Evolutionary conservation across 2,113 vertebrate species (phyloP), one percentile per base, ranked within the genome.

Genomic region (Nycticryphes semicollaris): DNA sequence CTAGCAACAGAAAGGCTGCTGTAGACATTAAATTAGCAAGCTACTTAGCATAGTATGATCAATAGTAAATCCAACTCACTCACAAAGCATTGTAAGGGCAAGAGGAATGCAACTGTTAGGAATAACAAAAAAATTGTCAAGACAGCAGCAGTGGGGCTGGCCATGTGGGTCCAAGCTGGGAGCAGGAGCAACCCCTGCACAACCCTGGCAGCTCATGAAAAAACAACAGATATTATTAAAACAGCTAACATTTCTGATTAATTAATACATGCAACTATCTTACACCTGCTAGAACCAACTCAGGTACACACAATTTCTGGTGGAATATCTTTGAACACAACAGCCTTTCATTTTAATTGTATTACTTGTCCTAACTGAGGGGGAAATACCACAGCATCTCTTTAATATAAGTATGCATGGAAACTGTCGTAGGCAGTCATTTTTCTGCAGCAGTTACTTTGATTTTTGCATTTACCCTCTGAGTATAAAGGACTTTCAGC

Each of bases 351-450:
- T 69, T 66, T 47, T 30, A 41, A 9, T 35, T 74, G 77, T 31
- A 30, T 68, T 69, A 8, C 14, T 41, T 77, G 9, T n/a, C 22
- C 11, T 57, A 64, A 48, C 0, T 56, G 27, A 57, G 30, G 13
- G 23, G 4, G 7, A 81, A 78, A 60, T 25, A n/a, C 24, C 10
- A 24, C 53, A 39, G 18, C 3, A 24, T 15, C 22, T 67, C 8
- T 45, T 59, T 78, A 28, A 47, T 31, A 9, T 3, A 14, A 0
- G 0, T 20, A 18, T 9, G n/a, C 0, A 0, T 22, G 18, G 39
- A 84, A 80, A 73, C 5, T 14, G 8, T n/a, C 21, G 2, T 3
- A 23, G 25, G 51, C 8, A 31, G 59, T 25, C 28, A 75, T 35
- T 87, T 45, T 78, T 51, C 33, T 82, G 6, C 43, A 74, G 12